Percentiles rank a stretch among this genome's conserved stretches.
These are phyloP conservation scores for Alouatta caraya DNA, from an alignment of 2,797 vertebrate genomes.

Conservation along the genomic window DNA sequence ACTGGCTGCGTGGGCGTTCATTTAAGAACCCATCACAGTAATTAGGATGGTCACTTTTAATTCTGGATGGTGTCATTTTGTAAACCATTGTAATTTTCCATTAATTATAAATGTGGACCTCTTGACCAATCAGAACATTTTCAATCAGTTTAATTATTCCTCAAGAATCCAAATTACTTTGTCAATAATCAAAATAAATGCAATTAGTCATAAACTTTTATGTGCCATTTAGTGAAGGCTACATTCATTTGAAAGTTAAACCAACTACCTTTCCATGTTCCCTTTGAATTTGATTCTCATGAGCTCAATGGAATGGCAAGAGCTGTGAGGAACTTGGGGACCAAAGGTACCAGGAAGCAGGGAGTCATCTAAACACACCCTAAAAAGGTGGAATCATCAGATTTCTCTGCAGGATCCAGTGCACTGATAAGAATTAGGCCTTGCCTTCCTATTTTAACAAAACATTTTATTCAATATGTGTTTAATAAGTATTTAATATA, in stretches of 20 bases:
- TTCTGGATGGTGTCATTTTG: constrained; percentile 30
- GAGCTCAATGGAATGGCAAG: not conserved
- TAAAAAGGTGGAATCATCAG: not conserved
- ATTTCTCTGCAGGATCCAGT: not conserved
- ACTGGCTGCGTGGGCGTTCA: not conserved
- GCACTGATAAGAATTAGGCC: not conserved
- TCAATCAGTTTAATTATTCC: constrained; percentile 59
- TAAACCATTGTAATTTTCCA: constrained; percentile 63
- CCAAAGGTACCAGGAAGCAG: not conserved
- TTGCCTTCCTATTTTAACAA: not conserved
- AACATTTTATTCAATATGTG: not conserved
- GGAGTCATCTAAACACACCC: not conserved
- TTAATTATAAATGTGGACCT: constrained; percentile 69
- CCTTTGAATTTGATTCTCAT: not conserved
- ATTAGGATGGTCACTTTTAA: constrained; percentile 63
- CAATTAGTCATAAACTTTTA: constrained; percentile 48
- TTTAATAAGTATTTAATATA: not conserved
- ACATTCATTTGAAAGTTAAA: constrained; percentile 14
- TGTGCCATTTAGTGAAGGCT: constrained; percentile 9
- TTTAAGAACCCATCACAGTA: constrained; percentile 54
- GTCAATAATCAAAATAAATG: constrained; percentile 61
- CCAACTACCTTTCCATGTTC: not conserved
- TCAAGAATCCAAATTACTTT: constrained; percentile 58
- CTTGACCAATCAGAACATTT: constrained; percentile 62
- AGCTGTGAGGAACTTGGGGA: not conserved